A percentile compares a stretch with the other conserved stretches of the same genome.
These are phyloP conservation scores for Phyto melanocephala DNA, from an alignment of 2,888 invertebrate genomes.

Conservation along the genomic window DNA sequence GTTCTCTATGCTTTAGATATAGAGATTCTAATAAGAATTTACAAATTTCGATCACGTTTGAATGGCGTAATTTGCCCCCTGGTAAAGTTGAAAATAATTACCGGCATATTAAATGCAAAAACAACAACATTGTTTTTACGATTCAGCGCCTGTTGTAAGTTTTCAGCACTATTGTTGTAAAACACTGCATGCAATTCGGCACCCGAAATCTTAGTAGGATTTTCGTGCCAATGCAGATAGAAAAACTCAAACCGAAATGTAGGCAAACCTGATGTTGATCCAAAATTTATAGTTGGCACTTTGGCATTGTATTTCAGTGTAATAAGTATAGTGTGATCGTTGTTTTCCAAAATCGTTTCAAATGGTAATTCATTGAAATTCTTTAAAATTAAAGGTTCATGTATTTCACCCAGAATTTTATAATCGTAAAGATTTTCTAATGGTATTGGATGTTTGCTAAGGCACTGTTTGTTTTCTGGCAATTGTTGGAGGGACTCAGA, in stretches of 20 bases:
- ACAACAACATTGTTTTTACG: slow-evolving; percentile 10
- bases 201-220: neutral
- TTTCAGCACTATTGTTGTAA: neutral
- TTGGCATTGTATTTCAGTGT: neutral
- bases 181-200: slow-evolving; percentile 30
- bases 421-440: neutral
- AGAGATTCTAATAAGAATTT: too few species aligned
- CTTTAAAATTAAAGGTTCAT: neutral
- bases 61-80: too few species aligned
- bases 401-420: neutral
- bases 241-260: slow-evolving; percentile 20
- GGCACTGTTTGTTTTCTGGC: neutral
- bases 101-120: neutral
- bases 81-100: neutral
- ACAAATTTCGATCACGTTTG: too few species aligned
- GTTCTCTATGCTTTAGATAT: too few species aligned
- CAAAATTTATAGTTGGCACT: neutral
- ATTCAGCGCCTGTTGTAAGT: neutral
- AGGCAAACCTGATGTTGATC: neutral
- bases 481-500: neutral
- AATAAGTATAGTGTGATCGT: neutral
- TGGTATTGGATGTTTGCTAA: slow-evolving; percentile 30
- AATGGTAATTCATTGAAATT: neutral
- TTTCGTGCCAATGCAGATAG: slow-evolving; percentile 24
- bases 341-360: slow-evolving; percentile 8